A percentile compares a stretch with the other conserved stretches of the same genome.
Conservation (phyloP, 2,797 vertebrate genomes). For the Sarcoramphus papa region DNA sequence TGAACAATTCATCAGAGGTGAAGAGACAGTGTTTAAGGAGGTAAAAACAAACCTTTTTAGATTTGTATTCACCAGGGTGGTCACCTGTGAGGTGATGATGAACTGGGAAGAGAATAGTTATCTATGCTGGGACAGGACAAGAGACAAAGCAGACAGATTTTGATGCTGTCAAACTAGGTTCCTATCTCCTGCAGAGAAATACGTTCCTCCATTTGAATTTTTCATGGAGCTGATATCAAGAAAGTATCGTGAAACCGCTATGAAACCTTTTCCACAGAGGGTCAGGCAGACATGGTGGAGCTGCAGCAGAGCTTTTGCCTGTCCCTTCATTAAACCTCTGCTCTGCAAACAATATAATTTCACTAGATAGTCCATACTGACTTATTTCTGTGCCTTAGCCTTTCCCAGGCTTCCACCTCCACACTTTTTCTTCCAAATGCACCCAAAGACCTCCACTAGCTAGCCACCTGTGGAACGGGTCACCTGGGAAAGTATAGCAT, state of each 20-base stretch:
- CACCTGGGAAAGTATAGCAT: background rate
- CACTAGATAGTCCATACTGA: background rate
- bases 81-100: background rate
- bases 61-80: background rate
- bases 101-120: background rate
- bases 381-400: background rate
- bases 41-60: background rate
- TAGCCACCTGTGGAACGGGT: background rate
- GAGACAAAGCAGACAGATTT: background rate
- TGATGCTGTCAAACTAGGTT: background rate
- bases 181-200: background rate
- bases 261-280: background rate
- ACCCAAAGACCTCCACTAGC: background rate
- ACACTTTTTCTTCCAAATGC: background rate
- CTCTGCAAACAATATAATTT: background rate
- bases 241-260: background rate
- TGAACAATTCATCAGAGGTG: background rate
- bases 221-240: background rate
- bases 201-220: background rate
- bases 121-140: background rate
- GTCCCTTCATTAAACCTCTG: background rate
- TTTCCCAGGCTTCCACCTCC: background rate
- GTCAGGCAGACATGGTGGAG: background rate
- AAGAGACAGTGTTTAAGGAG: background rate
- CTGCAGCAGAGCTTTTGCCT: background rate